These are phyloP conservation scores for Perizoma flavofasciatum DNA, from an alignment of 2,888 invertebrate species.

Conservation along the genomic window DNA sequence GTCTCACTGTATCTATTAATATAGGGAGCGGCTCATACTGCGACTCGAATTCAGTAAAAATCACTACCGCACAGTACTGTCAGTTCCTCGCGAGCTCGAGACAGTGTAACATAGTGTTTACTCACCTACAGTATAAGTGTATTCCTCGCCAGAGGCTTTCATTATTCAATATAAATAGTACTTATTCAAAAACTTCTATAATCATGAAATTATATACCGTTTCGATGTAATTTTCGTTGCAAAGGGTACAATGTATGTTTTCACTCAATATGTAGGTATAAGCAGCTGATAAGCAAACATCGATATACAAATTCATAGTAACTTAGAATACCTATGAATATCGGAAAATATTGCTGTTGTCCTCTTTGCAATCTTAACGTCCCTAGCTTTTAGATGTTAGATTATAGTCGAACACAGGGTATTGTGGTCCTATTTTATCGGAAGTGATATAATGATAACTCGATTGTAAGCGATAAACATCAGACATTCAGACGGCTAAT, in stretches of 20 bases:
- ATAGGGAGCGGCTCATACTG: constrained; percentile 31
- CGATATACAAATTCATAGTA: no score
- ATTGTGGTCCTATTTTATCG: constrained; percentile 83
- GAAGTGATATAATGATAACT: constrained; percentile 70
- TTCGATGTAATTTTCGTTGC: constrained; percentile 79
- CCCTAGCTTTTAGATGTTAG: constrained; percentile 81
- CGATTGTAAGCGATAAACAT: constrained; percentile 68
- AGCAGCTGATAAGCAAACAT: no score
- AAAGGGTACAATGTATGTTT: constrained; percentile 68
- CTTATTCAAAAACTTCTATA: constrained; percentile 78
- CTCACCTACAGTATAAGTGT: constrained; percentile 65
- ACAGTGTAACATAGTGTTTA: constrained; percentile 64
- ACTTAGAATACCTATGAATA: no score
- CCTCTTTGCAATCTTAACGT: constrained; percentile 79
- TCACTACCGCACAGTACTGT: constrained; percentile 52
- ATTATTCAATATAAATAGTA: constrained; percentile 79
- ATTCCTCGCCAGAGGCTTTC: constrained; percentile 67
- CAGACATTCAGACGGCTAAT: constrained; percentile 66
- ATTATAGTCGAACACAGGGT: constrained; percentile 80
- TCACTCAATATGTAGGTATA: constrained; percentile 19
- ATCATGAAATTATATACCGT: constrained; percentile 70
- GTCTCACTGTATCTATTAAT: constrained; percentile 36
- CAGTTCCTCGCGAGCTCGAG: constrained; percentile 55
- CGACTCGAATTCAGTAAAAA: constrained; percentile 27
- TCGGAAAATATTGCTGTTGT: constrained; percentile 54